phyloP scores from a whole-genome alignment of 92 coral and sea anemone genomes.

The Palythoa grandis region DNA sequence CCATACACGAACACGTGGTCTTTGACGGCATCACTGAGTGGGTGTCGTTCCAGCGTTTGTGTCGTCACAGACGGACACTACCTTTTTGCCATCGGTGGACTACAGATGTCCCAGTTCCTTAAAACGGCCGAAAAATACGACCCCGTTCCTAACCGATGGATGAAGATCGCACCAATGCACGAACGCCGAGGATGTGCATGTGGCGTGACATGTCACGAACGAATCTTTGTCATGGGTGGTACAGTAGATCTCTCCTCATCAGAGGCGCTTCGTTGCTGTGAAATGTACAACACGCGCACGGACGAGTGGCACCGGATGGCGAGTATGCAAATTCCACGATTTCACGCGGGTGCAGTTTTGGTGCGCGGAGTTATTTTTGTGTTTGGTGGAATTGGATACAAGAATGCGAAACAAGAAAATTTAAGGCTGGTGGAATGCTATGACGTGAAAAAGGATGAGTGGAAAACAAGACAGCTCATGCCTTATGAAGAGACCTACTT shows the following conservation, averaged over 20 bases:
- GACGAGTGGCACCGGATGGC: conserved; percentile 82
- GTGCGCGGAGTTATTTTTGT: conserved; percentile 70
- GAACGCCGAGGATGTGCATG: conserved; percentile 85
- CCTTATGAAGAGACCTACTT: conserved; percentile 85
- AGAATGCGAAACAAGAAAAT: conserved; percentile 55
- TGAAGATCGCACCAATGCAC: conserved; percentile 69
- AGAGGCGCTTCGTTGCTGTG: conserved; percentile 68
- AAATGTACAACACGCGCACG: conserved; percentile 62
- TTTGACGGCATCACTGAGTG: conserved; percentile 54
- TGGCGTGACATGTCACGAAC: conserved; percentile 61
- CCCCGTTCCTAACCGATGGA: conserved; percentile 69
- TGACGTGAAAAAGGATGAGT: conserved; percentile 57
- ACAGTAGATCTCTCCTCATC: conserved; percentile 83
- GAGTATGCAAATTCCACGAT: conserved; percentile 79
- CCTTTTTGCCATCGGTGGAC: conserved; percentile 77
- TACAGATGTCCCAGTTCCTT: conserved; percentile 69
- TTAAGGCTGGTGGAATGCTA: conserved; percentile 80
- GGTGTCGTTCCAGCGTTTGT: conserved; percentile 80
- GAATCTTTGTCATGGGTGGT: conserved; percentile 80
- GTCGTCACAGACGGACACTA: conserved; percentile 68
- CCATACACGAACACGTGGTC: conserved; percentile 79
- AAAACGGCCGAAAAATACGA: conserved; percentile 70
- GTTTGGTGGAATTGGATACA: conserved; percentile 81
- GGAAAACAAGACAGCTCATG: conserved; percentile 68
- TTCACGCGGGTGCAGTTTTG: conserved; percentile 84